Evolutionary conservation across 2,113 vertebrate genomes (phyloP).

Genomic region (Ramphastos sulfuratus): DNA sequence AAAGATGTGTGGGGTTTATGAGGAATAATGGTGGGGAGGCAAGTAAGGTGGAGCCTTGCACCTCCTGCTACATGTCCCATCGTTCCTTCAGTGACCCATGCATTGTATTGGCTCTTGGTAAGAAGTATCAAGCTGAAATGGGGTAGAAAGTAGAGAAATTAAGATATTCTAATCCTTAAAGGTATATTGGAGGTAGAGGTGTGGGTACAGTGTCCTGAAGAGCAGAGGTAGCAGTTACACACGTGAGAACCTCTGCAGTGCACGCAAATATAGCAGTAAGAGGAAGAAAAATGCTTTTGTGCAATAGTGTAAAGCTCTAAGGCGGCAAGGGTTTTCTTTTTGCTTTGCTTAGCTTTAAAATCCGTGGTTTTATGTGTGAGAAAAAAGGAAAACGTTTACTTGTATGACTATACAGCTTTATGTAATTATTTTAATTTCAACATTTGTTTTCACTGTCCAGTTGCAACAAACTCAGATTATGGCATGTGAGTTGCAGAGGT

Average conservation of each 20-base stretch:
- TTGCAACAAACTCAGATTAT: neutral
- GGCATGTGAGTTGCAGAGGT: neutral
- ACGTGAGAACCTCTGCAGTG: neutral
- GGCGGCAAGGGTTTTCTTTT: slow-evolving; percentile 37
- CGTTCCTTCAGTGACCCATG: slow-evolving; percentile 19
- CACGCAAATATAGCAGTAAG: slow-evolving; percentile 34
- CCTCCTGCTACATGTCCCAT: neutral
- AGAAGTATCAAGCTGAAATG: slow-evolving; percentile 16
- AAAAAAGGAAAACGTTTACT: slow-evolving; percentile 51
- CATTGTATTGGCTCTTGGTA: neutral
- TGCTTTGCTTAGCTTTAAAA: slow-evolving; percentile 66
- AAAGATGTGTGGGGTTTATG: neutral
- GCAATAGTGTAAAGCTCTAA: slow-evolving; percentile 13
- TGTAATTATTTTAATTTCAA: neutral
- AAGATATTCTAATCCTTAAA: slow-evolving; percentile 36
- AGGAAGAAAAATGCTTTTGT: slow-evolving; percentile 53
- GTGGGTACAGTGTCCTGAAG: neutral
- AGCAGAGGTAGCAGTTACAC: neutral
- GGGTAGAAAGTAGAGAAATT: slow-evolving; percentile 31
- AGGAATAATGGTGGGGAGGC: neutral
- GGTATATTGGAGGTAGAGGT: slow-evolving; percentile 30
- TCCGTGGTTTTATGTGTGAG: slow-evolving; percentile 43
- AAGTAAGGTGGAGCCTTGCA: neutral
- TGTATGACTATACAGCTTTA: slow-evolving; percentile 5
- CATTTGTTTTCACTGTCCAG: neutral